A percentile compares a stretch with the other conserved stretches of the same genome.
Evolutionary conservation across 2,888 invertebrate species (phyloP).

Genomic region (Cremastinae sp.): DNA sequence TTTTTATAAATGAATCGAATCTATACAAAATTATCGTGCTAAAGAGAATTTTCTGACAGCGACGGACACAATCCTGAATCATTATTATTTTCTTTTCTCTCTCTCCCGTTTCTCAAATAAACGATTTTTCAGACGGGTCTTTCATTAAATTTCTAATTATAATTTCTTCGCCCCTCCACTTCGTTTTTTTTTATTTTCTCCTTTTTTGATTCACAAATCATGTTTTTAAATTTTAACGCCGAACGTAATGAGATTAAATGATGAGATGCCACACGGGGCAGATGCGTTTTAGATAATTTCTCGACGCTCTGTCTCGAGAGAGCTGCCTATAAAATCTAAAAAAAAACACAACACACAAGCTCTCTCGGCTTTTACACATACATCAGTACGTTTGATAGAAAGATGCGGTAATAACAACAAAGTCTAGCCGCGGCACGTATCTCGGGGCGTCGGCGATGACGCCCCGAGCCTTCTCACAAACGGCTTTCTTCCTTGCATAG

Average conservation of each 20-base stretch:
- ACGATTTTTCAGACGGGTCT: neutral
- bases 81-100: no score
- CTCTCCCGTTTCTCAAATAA: no score
- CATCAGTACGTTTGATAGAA: conserved; percentile 31
- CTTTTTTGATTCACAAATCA: conserved; percentile 6
- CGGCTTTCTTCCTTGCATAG: conserved; percentile 49
- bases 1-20: no score
- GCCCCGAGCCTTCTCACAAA: conserved; percentile 45
- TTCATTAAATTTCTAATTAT: neutral
- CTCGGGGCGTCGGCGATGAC: conserved; percentile 55
- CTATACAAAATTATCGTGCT: no score
- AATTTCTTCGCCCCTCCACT: neutral
- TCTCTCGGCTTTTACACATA: neutral
- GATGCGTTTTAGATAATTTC: conserved; percentile 44
- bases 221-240: neutral
- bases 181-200: neutral
- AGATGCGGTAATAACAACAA: conserved; percentile 54
- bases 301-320: conserved; percentile 14
- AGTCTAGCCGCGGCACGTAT: conserved; percentile 50
- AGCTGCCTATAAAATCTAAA: conserved; percentile 39
- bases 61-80: no score
- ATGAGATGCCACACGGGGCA: conserved; percentile 15
- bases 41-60: no score
- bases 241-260: conserved; percentile 31
- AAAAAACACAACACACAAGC: conserved; percentile 18